Base-by-base conservation (phyloP, 2,888 invertebrate genomes). In the Stenolophus ochropezus region DNA sequence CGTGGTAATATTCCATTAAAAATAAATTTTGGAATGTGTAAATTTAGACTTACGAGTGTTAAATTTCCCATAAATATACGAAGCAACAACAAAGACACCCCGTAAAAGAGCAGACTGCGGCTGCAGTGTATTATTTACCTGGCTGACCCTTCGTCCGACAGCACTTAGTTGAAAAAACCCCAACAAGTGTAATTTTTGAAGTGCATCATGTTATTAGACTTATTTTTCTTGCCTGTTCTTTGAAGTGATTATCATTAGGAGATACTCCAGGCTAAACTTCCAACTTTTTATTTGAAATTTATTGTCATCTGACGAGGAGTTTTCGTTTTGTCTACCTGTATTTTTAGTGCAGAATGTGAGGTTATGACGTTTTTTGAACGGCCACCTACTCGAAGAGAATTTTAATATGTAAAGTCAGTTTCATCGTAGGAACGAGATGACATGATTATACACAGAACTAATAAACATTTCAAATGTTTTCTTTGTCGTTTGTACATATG, bases 221-320 rank as follows among this genome's bases (percentile, higher is more conserved):
- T 81, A 74, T 84, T 85, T 85, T 85, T 84, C 83, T 83, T 85
- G 69, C 20, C 56, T 84, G 79, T 85, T 85, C 85, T 82, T 77
- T 83, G 85, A 85, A 84, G 84, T 83, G 83, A 83, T 84, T 83
- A 85, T 85, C 85, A 85, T 85, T 85, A 85, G 83, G 81, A 79
- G 25, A 21, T 21, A 73, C 80, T 80, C 14, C 47, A 49, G 77
- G 77, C 77, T 42, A 77, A 65, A 77, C 21, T 69, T 33, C 16
- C 6, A 69, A 33, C 65, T 69, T 69, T 69, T 69, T 69, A 33
- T 69, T 69, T 69, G 6, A 18, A 69, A 69, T 33, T 69, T 69
- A 69, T 61, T 61, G 61, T 61, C 61, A 61, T 61, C 61, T 25
- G 11, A n/a, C 61, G 21, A 21, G 8, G 4, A 0, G 4, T 23